These are phyloP conservation scores for Thryonomys swinderianus DNA, from an alignment of 2,113 vertebrate species.

Conservation along the genomic window DNA sequence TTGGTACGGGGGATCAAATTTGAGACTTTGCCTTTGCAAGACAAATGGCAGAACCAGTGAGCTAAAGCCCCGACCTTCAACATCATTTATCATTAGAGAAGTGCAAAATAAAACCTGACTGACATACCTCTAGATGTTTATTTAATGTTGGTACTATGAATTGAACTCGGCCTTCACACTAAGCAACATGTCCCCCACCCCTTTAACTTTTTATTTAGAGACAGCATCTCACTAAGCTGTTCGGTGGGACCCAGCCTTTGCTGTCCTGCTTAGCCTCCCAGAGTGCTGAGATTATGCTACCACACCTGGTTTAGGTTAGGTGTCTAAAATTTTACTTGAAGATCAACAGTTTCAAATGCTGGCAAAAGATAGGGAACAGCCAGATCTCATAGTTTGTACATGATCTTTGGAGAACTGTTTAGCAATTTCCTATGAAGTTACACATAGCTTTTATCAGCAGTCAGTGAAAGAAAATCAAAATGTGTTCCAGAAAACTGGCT, in stretches of 20 bases:
- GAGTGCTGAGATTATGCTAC: not conserved
- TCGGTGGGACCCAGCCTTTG: not conserved
- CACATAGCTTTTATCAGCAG: not conserved
- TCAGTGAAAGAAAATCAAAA: not conserved
- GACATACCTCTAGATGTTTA: not conserved
- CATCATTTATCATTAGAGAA: not conserved
- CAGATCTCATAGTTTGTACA: not conserved
- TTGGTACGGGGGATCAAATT: no score
- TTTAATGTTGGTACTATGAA: not conserved
- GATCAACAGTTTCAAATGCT: not conserved
- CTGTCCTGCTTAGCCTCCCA: not conserved
- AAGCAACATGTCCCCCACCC: not conserved
- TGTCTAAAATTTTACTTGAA: not conserved
- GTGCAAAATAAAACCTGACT: not conserved
- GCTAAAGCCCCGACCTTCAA: no score
- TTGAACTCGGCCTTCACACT: not conserved
- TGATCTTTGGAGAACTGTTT: not conserved
- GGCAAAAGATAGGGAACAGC: not conserved
- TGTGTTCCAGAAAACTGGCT: not conserved
- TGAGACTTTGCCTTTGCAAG: no score
- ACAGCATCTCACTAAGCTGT: not conserved
- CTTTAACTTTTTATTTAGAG: not conserved
- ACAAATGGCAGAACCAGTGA: no score
- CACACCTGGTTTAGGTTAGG: not conserved
- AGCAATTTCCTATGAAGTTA: not conserved